Percentiles rank a stretch among this genome's conserved stretches.
These are phyloP conservation scores for Dorcus parallelipipedus DNA, from an alignment of 2,888 invertebrate species.

Conservation along the genomic window DNA sequence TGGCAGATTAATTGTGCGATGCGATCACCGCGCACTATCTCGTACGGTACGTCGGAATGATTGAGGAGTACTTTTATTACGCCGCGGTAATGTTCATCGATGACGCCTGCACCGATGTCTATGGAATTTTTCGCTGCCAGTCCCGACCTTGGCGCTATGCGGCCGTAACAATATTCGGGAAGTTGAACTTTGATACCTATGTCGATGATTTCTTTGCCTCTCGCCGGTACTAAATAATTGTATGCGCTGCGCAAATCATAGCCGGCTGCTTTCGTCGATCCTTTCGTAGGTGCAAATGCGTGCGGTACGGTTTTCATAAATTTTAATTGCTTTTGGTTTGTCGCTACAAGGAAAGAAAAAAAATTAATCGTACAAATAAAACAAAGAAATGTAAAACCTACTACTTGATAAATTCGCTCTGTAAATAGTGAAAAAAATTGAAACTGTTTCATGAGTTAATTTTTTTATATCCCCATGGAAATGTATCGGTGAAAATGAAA, in stretches of 20 bases:
- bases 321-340: slow-evolving; percentile 27
- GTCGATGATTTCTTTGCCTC: slow-evolving; percentile 80
- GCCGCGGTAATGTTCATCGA: too few relatives aligned
- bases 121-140: slow-evolving; percentile 89
- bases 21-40: too few relatives aligned
- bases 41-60: too few relatives aligned
- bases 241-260: slow-evolving; percentile 91
- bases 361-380: too few relatives aligned
- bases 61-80: too few relatives aligned
- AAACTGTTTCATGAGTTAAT: neutral
- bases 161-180: slow-evolving; percentile 89
- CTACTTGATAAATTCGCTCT: too few relatives aligned
- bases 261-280: slow-evolving; percentile 85
- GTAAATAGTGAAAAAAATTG: too few relatives aligned
- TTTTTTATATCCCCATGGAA: slow-evolving; percentile 5
- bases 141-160: slow-evolving; percentile 93
- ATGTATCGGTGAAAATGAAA: neutral
- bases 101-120: slow-evolving; percentile 79
- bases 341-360: too few relatives aligned
- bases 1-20: too few relatives aligned
- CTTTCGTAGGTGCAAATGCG: slow-evolving; percentile 80
- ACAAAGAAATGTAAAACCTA: too few relatives aligned
- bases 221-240: slow-evolving; percentile 77
- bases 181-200: slow-evolving; percentile 92
- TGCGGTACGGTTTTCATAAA: slow-evolving; percentile 80